These are phyloP conservation scores for Drosophila sp. DNA, from an alignment of 1,140 invertebrate species.

Conservation along the genomic window DNA sequence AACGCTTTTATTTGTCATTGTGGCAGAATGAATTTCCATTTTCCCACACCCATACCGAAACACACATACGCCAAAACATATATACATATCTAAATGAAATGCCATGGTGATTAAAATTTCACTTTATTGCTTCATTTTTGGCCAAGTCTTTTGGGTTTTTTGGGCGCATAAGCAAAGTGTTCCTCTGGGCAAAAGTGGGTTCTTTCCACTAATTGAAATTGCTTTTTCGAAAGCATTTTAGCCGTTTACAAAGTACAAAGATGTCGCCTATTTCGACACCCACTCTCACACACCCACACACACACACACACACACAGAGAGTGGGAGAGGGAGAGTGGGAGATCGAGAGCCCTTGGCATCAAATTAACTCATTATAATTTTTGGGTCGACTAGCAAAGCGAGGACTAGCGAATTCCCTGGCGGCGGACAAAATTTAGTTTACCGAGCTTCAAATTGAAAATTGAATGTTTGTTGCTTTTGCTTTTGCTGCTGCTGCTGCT, in stretches of 20 bases:
- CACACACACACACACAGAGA: background rate
- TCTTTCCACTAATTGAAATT: constrained; percentile 71
- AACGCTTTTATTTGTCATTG: constrained; percentile 56
- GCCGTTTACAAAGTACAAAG: constrained; percentile 45
- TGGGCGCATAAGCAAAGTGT: constrained; percentile 4
- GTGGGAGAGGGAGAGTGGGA: too few relatives aligned
- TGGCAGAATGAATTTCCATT: background rate
- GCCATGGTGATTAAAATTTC: constrained; percentile 71
- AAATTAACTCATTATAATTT: constrained; percentile 80
- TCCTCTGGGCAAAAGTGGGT: background rate
- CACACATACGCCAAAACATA: constrained; percentile 20
- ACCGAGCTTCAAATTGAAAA: constrained; percentile 61
- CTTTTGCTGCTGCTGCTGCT: constrained; percentile 9
- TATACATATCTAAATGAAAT: background rate
- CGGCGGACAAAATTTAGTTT: constrained; percentile 42
- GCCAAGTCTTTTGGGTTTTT: constrained; percentile 28
- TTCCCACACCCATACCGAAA: constrained; percentile 11
- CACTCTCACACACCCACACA: background rate
- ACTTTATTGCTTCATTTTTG: constrained; percentile 65
- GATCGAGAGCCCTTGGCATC: constrained; percentile 38
- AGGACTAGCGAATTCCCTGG: constrained; percentile 9
- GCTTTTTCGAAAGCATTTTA: constrained; percentile 72
- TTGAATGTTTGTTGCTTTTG: constrained; percentile 36
- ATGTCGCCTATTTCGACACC: constrained; percentile 44
- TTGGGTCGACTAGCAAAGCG: constrained; percentile 43